These are phyloP conservation scores for Netelia virgata DNA, from an alignment of 2,888 invertebrate species.

Conservation along the genomic window DNA sequence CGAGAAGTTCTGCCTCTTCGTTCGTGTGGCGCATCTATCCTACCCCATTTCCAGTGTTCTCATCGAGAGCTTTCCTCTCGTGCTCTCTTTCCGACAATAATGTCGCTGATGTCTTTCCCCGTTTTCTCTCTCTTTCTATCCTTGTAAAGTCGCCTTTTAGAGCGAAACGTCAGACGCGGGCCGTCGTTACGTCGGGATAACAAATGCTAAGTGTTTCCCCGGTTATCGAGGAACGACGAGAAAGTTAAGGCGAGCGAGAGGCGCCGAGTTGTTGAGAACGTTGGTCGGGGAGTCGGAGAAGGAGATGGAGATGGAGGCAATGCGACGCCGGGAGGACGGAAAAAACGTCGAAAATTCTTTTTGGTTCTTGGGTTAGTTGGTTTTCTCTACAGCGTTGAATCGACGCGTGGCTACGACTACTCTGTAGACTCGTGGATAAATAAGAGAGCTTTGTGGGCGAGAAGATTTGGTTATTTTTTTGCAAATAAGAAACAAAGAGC, in stretches of 20 bases:
- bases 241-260: conserved; percentile 70
- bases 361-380: conserved; percentile 18
- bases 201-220: conserved; percentile 77
- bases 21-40: conserved; percentile 34
- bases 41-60: conserved; percentile 38
- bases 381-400: conserved; percentile 16
- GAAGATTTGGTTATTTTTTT: not conserved
- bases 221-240: conserved; percentile 71
- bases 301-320: conserved; percentile 8
- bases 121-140: conserved; percentile 31
- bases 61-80: conserved; percentile 28
- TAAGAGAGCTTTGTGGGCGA: not conserved
- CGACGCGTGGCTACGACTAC: conserved; percentile 33
- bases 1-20: conserved; percentile 52
- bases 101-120: conserved; percentile 45
- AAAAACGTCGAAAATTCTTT: conserved; percentile 28
- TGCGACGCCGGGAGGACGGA: conserved; percentile 13
- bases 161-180: conserved; percentile 72
- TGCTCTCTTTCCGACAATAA: conserved; percentile 33
- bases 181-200: conserved; percentile 74
- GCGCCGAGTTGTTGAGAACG: conserved; percentile 32
- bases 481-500: not conserved
- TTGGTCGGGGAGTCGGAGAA: conserved; percentile 10
- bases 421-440: not conserved
- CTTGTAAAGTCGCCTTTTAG: conserved; percentile 71